Percentiles rank a stretch among this genome's conserved stretches.
Evolutionary conservation across 2,113 vertebrate species (phyloP).

Genomic region (Aspidoscelis tigris): DNA sequence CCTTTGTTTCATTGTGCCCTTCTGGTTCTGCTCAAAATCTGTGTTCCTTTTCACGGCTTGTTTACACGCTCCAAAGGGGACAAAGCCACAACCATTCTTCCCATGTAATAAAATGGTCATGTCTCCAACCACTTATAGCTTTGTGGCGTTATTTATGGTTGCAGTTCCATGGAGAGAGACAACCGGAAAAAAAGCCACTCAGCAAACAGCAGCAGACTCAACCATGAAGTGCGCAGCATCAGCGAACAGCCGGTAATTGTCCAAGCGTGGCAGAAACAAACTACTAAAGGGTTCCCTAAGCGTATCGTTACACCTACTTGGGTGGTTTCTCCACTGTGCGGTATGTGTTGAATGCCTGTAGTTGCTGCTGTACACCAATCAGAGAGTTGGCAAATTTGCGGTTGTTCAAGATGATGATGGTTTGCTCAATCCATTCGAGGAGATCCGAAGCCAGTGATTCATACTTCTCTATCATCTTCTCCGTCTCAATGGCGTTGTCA

Average conservation of each 20-base stretch:
- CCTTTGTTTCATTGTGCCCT: not conserved
- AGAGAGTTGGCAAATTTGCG: slow-evolving; percentile 97
- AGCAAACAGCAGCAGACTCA: not conserved
- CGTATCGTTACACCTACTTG: slow-evolving; percentile 79
- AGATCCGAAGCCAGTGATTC: slow-evolving; percentile 95
- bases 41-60: not conserved
- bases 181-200: not conserved
- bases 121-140: not conserved
- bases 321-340: slow-evolving; percentile 95
- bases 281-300: slow-evolving; percentile 10
- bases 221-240: too few species aligned
- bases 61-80: not conserved
- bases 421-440: slow-evolving; percentile 98
- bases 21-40: not conserved
- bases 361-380: slow-evolving; percentile 92
- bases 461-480: slow-evolving; percentile 97
- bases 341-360: slow-evolving; percentile 98
- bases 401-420: slow-evolving; percentile 97
- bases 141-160: not conserved
- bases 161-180: too few species aligned
- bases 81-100: not conserved
- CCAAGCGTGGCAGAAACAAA: not conserved
- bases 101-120: not conserved
- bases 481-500: slow-evolving; percentile 95
- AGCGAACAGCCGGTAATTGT: not conserved